Evolutionary conservation across 1,140 invertebrate genomes (phyloP).

Genomic region (Patella vulgata): DNA sequence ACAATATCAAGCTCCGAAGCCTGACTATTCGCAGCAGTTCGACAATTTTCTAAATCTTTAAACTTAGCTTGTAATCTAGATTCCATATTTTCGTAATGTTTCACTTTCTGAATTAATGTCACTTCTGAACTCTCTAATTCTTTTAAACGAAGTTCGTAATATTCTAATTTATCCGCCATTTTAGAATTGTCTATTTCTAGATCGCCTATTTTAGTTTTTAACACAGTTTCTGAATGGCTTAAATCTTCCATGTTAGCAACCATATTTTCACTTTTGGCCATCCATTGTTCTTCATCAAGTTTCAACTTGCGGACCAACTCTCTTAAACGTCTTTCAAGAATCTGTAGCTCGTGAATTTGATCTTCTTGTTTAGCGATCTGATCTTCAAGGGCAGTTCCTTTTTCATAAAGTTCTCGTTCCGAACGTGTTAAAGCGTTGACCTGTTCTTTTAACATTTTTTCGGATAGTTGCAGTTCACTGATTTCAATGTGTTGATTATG

Average conservation of each 20-base stretch:
- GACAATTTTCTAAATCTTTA: slow-evolving; percentile 44
- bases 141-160: slow-evolving; percentile 47
- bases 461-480: slow-evolving; percentile 50
- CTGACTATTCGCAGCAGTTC: slow-evolving; percentile 48
- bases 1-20: slow-evolving; percentile 51
- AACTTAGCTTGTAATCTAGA: slow-evolving; percentile 43
- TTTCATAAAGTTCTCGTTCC: slow-evolving; percentile 48
- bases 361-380: slow-evolving; percentile 48
- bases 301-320: slow-evolving; percentile 54
- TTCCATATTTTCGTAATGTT: slow-evolving; percentile 55
- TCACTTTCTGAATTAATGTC: slow-evolving; percentile 44
- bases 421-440: slow-evolving; percentile 44
- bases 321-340: slow-evolving; percentile 51
- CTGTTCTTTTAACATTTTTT: slow-evolving; percentile 56
- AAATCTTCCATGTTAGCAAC: slow-evolving; percentile 53
- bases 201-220: slow-evolving; percentile 50
- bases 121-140: slow-evolving; percentile 55
- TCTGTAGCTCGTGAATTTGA: slow-evolving; percentile 41
- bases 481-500: slow-evolving; percentile 60
- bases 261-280: slow-evolving; percentile 50
- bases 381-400: slow-evolving; percentile 43
- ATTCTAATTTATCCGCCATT: slow-evolving; percentile 48
- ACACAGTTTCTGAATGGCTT: slow-evolving; percentile 42
- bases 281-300: slow-evolving; percentile 54
- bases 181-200: slow-evolving; percentile 51